phyloP scores from a whole-genome alignment of 1,140 invertebrate genomes.

The Meloidogyne floridensis region DNA sequence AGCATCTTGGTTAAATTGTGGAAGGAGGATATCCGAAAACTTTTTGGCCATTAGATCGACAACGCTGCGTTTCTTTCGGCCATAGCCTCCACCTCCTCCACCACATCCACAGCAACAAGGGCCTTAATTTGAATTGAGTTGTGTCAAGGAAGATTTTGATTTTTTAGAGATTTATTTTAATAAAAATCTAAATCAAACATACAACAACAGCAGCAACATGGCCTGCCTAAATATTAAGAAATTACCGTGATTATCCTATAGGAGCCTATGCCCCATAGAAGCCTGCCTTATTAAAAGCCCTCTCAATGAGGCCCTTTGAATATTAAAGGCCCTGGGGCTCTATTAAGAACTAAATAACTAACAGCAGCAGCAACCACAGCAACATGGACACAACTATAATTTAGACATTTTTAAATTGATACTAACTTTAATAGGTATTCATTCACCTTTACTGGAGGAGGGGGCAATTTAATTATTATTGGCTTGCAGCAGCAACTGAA shows the following conservation, averaged over 20 bases:
- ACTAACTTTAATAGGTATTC: neutral
- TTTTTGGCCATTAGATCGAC: constrained; percentile 39
- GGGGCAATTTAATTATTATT: constrained; percentile 36
- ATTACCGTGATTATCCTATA: too few species aligned
- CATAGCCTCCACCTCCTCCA: constrained; percentile 34
- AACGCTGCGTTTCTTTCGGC: constrained; percentile 35
- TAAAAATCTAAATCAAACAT: neutral
- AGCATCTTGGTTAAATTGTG: constrained; percentile 30
- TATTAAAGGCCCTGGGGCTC: too few species aligned
- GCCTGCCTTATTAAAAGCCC: too few species aligned
- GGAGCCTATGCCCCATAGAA: too few species aligned
- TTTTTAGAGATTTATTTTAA: neutral
- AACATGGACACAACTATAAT: constrained; percentile 33
- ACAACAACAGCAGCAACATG: constrained; percentile 33
- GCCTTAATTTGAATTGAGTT: neutral
- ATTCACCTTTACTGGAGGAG: constrained; percentile 24
- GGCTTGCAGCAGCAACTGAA: constrained; percentile 40
- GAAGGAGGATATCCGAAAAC: constrained; percentile 38
- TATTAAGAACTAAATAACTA: neutral
- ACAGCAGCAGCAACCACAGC: constrained; percentile 24
- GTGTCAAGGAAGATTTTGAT: neutral
- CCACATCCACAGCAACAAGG: constrained; percentile 10
- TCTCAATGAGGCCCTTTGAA: too few species aligned
- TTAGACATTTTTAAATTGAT: neutral
- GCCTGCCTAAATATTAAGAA: constrained; percentile 15